phyloP scores from a whole-genome alignment of 2,888 invertebrate species.

The Alcis repandata region DNA sequence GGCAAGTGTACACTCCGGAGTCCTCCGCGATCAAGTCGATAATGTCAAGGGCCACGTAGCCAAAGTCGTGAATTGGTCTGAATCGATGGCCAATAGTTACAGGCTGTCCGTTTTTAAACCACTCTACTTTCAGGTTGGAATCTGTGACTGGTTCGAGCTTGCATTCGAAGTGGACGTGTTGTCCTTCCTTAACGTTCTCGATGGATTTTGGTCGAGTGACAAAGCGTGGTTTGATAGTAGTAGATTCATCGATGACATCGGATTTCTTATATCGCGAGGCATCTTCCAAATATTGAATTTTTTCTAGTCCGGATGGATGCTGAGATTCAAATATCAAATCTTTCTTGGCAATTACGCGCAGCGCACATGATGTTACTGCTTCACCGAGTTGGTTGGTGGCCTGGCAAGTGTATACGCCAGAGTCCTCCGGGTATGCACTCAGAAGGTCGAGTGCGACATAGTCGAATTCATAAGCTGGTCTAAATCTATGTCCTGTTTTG shows the following conservation, averaged over 20 bases:
- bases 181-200: conserved; percentile 94
- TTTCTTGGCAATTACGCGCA: conserved; percentile 95
- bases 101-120: conserved; percentile 98
- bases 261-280: conserved; percentile 93
- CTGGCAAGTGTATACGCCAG: conserved; percentile 97
- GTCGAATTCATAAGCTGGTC: conserved; percentile 98
- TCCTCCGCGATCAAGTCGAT: conserved; percentile 98
- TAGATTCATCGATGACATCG: conserved; percentile 93
- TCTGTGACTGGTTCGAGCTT: conserved; percentile 99
- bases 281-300: conserved; percentile 97
- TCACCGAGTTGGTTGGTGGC: conserved; percentile 98
- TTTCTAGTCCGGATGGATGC: conserved; percentile 96
- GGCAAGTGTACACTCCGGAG: conserved; percentile 96
- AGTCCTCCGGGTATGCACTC: conserved; percentile 98
- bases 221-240: conserved; percentile 94
- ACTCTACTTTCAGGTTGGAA: conserved; percentile 97
- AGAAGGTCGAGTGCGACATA: conserved; percentile 98
- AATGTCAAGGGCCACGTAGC: conserved; percentile 98
- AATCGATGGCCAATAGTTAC: conserved; percentile 98
- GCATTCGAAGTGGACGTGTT: conserved; percentile 98
- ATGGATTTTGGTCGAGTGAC: conserved; percentile 95
- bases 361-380: conserved; percentile 96
- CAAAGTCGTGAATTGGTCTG: conserved; percentile 98
- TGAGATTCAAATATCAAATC: conserved; percentile 95
- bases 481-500: conserved; percentile 96